Evolutionary conservation across 2,888 invertebrate species (phyloP), one percentile per base, ranked within the genome.

Genomic region (Horisme vitalbata): DNA sequence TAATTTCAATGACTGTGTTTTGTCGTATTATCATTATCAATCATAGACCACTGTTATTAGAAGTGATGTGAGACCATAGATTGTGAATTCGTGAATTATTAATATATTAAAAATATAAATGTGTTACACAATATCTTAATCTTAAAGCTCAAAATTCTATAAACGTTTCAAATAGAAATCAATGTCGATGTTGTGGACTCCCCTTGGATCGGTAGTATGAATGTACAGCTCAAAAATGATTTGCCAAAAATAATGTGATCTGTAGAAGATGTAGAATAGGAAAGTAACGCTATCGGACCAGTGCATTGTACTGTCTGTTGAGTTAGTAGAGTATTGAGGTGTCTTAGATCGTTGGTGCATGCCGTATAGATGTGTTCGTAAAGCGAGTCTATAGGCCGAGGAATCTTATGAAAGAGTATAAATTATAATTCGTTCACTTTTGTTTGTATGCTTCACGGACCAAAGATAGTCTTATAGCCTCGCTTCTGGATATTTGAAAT

Each of bases 161-260:
- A 39, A 12, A 23, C 41, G 4, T 37, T 38, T 36, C 9, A 28
- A 11, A 21, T 2, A 27, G 3, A 27, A 28, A 18, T 30, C 15
- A 13, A 13, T 32, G 4, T 44, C 15, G 37, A 41, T 54, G 55
- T 52, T 53, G 49, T 49, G 20, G 18, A 34, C 20, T 31, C 11
- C 7, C 31, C 32, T 18, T 45, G 38, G 38, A 15, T 24, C 21
- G 51, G 49, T 57, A 50, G 50, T 32, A 45, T 70, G 67, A 71
- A 75, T 71, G 67, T 74, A 76, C 63, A 79, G 79, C 77, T 82
- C 79, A 81, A 69, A 70, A 74, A 71, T 67, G 67, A 80, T 82
- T 84, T 84, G 87, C 87, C 87, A 88, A 88, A 86, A 78, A 75
- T 67, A 74, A 78, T 87, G 83, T 87, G 84, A 87, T 87, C 73